Evolutionary conservation across 2,113 vertebrate genomes (phyloP), one percentile per base, ranked within the genome.

Genomic region (Melozone crissalis): DNA sequence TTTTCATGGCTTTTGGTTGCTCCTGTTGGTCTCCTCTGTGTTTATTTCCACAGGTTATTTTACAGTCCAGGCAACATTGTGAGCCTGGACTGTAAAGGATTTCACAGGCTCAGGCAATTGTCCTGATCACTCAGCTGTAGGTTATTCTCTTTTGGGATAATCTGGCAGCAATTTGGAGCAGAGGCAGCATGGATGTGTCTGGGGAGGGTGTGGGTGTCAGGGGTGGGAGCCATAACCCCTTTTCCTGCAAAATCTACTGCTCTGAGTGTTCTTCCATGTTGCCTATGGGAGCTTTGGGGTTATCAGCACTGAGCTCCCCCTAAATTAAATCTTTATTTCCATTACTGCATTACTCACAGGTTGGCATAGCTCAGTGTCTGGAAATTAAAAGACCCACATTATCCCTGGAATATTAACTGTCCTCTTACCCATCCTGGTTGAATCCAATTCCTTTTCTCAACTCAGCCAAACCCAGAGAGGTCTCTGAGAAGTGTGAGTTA

Each of bases 101-200:
- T 83, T 85, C 71, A 57, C 73, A 66, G n/a, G 74, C 69, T 93
- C 61, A 39, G 73, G 71, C 46, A 96, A 62, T 80, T 90, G 88
- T 62, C 88, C 49, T 91, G 88, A 82, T 93, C 72, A 58, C 61
- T 93, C 63, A 87, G 4, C 82, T 68, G 58, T 49, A 58, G 85
- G 44, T 69, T 85, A 27, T 57, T 77, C 49, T 66, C 79, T 83
- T 90, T 37, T 68, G 92, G 94, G 90, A 79, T 33, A 69, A 79
- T 54, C 71, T 93, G 74, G 66, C 59, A 93, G 72, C 62, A 88
- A 77, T 93, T 88, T 76, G 62, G 74, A 96, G 78, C 90, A 91
- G 66, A 87, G 51, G 74, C 74, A 75, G 43, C 20, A 9, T 13
- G 69, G 81, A 93, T 61, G 62, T 57, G 47, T 30, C 69, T 91